Evolutionary conservation across 1,140 invertebrate species (phyloP), one percentile per base, ranked within the genome.

Genomic region (Pachypsylla venusta): DNA sequence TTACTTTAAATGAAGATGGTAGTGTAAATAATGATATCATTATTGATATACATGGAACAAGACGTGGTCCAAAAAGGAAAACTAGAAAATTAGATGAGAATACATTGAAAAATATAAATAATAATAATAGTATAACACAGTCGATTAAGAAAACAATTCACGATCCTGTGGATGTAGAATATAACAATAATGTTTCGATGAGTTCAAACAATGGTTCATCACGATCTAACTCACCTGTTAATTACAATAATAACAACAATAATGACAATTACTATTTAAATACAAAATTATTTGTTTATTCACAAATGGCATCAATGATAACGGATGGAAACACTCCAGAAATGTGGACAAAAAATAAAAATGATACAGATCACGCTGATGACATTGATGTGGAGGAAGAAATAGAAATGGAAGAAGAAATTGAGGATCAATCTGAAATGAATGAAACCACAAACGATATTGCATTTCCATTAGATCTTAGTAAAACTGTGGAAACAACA

Each of bases 21-120:
- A 83, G 86, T 0, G 86, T 87, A 0, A 93, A 92, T 70, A 86
- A 87, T 0, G 69, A 86, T 25, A 84, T 87, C 0, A 85, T 93
- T 1, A 92, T 94, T 60, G 91, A 94, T 69, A 84, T 94, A 0
- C 91, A 93, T 65, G 89, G 91, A 2, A 90, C 86, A 0, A 73
- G 88, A 3, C 77, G 91, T 1, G 91, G 92, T 0, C 90, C 91
- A 0, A 87, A 87, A 64, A 79, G 79, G 63, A 85, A 82, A 61
- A 65, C 74, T 0, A 61, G 64, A 13, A 64, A 65, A 39, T 61
- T 60, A 1, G 54, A 42, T 35, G 16, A 60, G 1, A 59, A 20
- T 27, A 58, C 35, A n/a, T 48, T 48, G 22, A 14, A 55, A 27
- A 55, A 55, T 25, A 55, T 55, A 12, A 55, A 55, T n/a, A 55